These are phyloP conservation scores for Microtus oregoni DNA, from an alignment of 2,113 vertebrate species.

Conservation along the genomic window DNA sequence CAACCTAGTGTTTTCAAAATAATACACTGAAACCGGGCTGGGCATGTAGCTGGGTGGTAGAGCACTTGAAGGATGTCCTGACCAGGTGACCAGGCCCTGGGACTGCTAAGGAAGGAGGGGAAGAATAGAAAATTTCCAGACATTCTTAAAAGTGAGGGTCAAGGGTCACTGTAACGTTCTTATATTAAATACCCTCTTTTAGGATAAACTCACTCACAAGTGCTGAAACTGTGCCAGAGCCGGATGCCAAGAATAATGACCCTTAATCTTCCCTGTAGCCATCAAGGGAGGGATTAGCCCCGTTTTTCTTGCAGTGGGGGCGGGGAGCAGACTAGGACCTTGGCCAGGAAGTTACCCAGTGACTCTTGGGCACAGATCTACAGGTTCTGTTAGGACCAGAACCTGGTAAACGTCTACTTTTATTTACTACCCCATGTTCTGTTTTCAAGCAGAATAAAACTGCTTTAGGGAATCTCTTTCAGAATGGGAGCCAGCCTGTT, in stretches of 20 bases:
- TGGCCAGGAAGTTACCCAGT: constrained; percentile 31
- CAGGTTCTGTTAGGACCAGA: constrained; percentile 17
- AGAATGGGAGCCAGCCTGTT: constrained; percentile 32
- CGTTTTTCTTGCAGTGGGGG: constrained; percentile 48
- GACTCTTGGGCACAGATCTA: not conserved
- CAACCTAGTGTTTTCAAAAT: not conserved
- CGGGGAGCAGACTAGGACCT: constrained; percentile 25
- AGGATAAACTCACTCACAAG: constrained; percentile 66
- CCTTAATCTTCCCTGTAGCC: constrained; percentile 72
- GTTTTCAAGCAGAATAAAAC: constrained; percentile 39
- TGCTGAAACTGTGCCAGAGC: constrained; percentile 39
- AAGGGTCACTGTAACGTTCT: constrained; percentile 34
- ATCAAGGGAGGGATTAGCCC: constrained; percentile 74
- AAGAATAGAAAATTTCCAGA: constrained; percentile 9
- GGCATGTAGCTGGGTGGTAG: not conserved
- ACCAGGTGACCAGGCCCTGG: not conserved
- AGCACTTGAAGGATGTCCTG: not conserved
- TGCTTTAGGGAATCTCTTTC: constrained; percentile 31
- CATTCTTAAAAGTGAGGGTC: not conserved
- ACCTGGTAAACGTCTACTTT: not conserved
- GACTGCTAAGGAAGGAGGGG: not conserved
- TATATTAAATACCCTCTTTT: constrained; percentile 63
- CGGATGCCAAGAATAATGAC: constrained; percentile 66
- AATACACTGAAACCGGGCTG: not conserved
- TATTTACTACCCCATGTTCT: constrained; percentile 28